Conservation (phyloP, 1,140 invertebrate species). For the Vollenhovia emeryi region DNA sequence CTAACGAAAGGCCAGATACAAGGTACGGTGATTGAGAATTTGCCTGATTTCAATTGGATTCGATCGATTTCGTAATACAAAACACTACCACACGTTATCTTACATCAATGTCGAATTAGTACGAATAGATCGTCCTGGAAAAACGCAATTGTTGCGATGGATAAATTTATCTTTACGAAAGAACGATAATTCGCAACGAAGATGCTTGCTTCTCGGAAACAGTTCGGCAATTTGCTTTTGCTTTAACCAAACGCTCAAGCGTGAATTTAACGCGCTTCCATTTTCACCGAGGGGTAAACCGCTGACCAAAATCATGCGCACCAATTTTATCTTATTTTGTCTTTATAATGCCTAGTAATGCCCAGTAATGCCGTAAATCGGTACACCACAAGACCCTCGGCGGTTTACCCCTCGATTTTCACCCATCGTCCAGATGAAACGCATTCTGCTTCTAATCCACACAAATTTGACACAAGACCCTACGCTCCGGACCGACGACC, state of each 20-base stretch:
- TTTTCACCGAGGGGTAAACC: too few species aligned
- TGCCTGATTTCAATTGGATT: too few species aligned
- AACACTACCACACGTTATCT: slow-evolving; percentile 10
- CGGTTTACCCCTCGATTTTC: too few species aligned
- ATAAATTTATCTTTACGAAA: slow-evolving; percentile 3
- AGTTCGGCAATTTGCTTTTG: neutral
- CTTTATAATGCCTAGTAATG: too few species aligned
- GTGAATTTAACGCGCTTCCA: neutral
- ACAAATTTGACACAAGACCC: slow-evolving; percentile 32
- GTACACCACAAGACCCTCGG: too few species aligned
- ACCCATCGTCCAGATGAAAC: neutral
- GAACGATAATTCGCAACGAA: neutral
- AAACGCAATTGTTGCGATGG: neutral
- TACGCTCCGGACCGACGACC: slow-evolving; percentile 48
- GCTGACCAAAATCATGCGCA: too few species aligned
- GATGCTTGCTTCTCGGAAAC: neutral
- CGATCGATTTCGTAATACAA: neutral
- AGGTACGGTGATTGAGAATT: slow-evolving; percentile 61
- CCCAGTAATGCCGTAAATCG: too few species aligned
- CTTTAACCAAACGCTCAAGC: neutral
- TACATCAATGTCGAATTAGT: neutral
- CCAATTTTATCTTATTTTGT: too few species aligned
- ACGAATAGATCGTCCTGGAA: neutral
- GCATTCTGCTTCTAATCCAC: neutral
- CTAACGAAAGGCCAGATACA: slow-evolving; percentile 40